Evolutionary conservation across 1,140 invertebrate species (phyloP).

Genomic region (Neodiprion fabricii): DNA sequence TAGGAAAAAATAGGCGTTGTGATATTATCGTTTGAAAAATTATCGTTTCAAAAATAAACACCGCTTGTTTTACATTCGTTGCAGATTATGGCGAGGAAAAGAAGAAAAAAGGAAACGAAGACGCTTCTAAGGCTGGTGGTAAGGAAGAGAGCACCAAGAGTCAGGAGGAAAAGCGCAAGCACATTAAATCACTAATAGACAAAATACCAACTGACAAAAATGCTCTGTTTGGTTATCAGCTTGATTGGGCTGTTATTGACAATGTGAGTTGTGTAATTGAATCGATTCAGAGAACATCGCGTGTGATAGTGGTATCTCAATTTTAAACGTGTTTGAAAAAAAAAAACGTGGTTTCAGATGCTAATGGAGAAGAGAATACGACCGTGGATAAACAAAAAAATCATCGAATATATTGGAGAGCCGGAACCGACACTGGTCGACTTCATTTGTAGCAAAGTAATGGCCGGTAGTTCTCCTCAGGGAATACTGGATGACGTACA

Average conservation of each 20-base stretch:
- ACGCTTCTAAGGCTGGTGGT: conserved; percentile 69
- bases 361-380: conserved; percentile 97
- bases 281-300: neutral
- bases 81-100: conserved; percentile 74
- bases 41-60: neutral
- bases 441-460: conserved; percentile 98
- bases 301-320: conserved; percentile 11
- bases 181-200: conserved; percentile 97
- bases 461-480: conserved; percentile 90
- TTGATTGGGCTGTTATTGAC: conserved; percentile 91
- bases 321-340: conserved; percentile 1
- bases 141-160: conserved; percentile 74
- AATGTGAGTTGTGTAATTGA: conserved; percentile 62
- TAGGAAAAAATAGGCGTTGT: conserved; percentile 42
- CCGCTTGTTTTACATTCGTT: conserved; percentile 25
- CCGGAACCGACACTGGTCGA: conserved; percentile 98
- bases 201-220: conserved; percentile 98
- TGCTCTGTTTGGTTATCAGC: conserved; percentile 90
- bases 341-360: conserved; percentile 56
- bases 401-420: conserved; percentile 99
- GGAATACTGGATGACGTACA: conserved; percentile 97
- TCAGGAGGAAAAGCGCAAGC: conserved; percentile 93
- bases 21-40: conserved; percentile 18
- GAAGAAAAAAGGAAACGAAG: conserved; percentile 62
- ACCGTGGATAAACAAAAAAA: conserved; percentile 99